A percentile compares a stretch with the other conserved stretches of the same genome.
Conservation (phyloP, 2,113 vertebrate genomes). For the Chitala chitala region DNA sequence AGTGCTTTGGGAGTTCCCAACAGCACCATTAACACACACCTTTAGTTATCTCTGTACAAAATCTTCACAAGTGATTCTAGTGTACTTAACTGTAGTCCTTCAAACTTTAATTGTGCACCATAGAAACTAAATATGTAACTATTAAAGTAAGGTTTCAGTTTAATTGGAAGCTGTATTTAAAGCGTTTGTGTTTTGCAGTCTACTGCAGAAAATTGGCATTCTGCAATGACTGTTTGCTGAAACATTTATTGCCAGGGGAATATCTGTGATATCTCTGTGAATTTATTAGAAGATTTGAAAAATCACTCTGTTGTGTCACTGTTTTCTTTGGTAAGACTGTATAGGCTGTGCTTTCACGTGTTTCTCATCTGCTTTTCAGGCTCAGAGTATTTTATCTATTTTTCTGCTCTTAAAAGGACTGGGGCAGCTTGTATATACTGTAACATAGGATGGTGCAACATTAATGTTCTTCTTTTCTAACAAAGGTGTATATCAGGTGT, state of each 20-base stretch:
- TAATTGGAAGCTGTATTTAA: slow-evolving; percentile 4
- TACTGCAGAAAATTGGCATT: neutral
- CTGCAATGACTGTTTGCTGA: neutral
- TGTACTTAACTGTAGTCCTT: neutral
- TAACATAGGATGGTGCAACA: slow-evolving; percentile 18
- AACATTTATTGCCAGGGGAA: neutral
- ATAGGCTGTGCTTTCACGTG: neutral
- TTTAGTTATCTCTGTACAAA: neutral
- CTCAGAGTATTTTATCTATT: slow-evolving; percentile 13
- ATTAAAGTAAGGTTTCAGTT: neutral
- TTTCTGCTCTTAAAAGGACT: slow-evolving; percentile 8
- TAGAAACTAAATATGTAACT: neutral
- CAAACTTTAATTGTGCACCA: neutral
- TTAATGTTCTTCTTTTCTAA: slow-evolving; percentile 25
- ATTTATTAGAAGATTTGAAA: neutral
- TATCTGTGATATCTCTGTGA: neutral
- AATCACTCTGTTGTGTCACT: neutral
- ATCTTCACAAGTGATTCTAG: slow-evolving; percentile 6
- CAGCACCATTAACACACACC: neutral
- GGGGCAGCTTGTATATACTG: slow-evolving; percentile 19
- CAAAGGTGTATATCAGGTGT: slow-evolving; percentile 13
- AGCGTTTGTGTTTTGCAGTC: neutral
- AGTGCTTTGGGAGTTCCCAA: too few relatives aligned
- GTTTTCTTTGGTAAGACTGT: slow-evolving; percentile 12
- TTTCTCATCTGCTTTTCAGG: slow-evolving; percentile 9